These are phyloP conservation scores for Graptemys geographica DNA, from an alignment of 2,797 vertebrate genomes.

Conservation along the genomic window DNA sequence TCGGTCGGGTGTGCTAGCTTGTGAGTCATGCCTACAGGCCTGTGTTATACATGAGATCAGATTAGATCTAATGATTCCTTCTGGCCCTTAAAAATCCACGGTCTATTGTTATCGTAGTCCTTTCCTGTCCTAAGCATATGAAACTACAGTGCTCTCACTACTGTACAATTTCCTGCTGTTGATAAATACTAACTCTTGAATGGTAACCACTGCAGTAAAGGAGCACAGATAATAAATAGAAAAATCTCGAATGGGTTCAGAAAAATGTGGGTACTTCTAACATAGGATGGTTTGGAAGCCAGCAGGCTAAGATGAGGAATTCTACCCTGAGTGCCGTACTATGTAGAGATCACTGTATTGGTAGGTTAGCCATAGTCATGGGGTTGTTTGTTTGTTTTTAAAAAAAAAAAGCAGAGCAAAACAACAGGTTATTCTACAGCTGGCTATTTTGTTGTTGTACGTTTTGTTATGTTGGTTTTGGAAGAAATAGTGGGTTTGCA, in stretches of 20 bases:
- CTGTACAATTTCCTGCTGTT: background rate
- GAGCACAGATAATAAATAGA: background rate
- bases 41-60: background rate
- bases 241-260: background rate
- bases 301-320: background rate
- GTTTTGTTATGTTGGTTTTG: background rate
- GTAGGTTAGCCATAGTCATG: background rate
- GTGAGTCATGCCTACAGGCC: background rate
- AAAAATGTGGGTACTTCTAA: background rate
- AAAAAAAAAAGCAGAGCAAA: too few relatives aligned
- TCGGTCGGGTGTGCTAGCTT: background rate
- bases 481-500: slow-evolving; percentile 21
- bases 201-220: background rate
- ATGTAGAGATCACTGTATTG: fast-evolving
- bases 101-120: background rate
- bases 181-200: background rate
- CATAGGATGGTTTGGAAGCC: background rate
- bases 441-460: background rate
- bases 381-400: background rate
- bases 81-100: background rate
- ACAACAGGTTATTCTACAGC: background rate
- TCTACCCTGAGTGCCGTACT: background rate
- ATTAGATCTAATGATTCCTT: background rate
- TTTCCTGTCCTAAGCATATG: background rate
- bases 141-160: background rate